phyloP scores from a whole-genome alignment of 2,797 vertebrate genomes.

The Peromyscus melanophrys region DNA sequence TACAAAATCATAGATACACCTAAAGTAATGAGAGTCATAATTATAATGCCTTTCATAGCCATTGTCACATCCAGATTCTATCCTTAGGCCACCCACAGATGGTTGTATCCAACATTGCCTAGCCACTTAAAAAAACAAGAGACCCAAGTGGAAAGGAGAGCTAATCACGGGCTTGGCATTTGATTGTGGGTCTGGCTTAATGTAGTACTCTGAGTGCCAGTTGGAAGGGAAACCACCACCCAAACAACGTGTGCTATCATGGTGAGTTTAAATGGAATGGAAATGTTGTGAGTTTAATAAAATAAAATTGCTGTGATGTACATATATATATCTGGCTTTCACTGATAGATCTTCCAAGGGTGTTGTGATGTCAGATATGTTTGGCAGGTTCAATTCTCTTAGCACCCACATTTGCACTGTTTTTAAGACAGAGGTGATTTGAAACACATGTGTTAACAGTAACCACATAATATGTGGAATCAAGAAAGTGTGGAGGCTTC shows the following conservation, averaged over 20 bases:
- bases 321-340: conserved; percentile 68
- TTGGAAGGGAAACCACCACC: conserved; percentile 75
- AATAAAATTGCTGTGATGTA: conserved; percentile 75
- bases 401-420: conserved; percentile 70
- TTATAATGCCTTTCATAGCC: conserved; percentile 54
- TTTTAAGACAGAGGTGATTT: conserved; percentile 73
- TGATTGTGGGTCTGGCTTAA: conserved; percentile 69
- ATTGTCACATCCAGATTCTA: conserved; percentile 68
- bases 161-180: conserved; percentile 77
- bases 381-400: conserved; percentile 79
- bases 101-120: neutral
- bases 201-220: conserved; percentile 69
- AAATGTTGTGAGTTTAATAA: conserved; percentile 83
- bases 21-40: conserved; percentile 56
- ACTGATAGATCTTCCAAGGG: conserved; percentile 71
- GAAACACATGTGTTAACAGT: conserved; percentile 80
- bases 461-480: conserved; percentile 58
- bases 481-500: conserved; percentile 52
- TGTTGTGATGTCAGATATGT: conserved; percentile 75
- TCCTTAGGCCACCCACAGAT: conserved; percentile 36
- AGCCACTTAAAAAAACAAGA: conserved; percentile 69
- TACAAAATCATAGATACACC: conserved; percentile 59
- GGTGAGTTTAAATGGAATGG: conserved; percentile 78
- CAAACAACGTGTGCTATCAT: conserved; percentile 64
- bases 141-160: conserved; percentile 56